These are phyloP conservation scores for Hormaphis cornu DNA, from an alignment of 1,140 invertebrate species.

Conservation along the genomic window DNA sequence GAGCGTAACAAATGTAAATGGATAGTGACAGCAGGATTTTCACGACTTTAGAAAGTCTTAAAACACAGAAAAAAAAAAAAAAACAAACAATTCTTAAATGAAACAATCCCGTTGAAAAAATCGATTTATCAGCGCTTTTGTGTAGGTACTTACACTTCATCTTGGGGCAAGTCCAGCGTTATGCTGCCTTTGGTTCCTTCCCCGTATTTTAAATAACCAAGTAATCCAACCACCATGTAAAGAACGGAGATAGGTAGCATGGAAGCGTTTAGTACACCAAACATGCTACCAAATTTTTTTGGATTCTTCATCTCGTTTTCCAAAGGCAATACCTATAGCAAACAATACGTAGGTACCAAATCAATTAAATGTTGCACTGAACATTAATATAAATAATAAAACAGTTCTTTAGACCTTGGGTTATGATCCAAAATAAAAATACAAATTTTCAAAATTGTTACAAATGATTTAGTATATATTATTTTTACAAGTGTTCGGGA, in stretches of 20 bases:
- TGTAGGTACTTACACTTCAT: conserved; percentile 49
- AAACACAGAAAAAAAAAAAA: conserved; percentile 39
- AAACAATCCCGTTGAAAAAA: too few species aligned
- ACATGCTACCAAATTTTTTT: conserved; percentile 54
- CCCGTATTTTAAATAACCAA: conserved; percentile 74
- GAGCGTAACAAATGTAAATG: conserved; percentile 72
- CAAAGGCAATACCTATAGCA: conserved; percentile 64
- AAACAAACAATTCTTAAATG: neutral
- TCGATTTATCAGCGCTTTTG: neutral
- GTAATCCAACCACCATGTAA: conserved; percentile 70
- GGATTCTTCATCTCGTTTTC: conserved; percentile 79
- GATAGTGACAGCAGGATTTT: conserved; percentile 66
- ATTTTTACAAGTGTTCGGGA: too few species aligned
- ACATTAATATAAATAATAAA: too few species aligned
- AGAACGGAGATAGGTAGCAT: conserved; percentile 64
- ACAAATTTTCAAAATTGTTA: too few species aligned
- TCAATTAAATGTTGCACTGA: too few species aligned
- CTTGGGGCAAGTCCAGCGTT: conserved; percentile 55
- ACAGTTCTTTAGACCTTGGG: too few species aligned
- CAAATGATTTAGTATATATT: too few species aligned
- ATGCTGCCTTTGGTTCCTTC: conserved; percentile 53
- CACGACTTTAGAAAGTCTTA: conserved; percentile 60
- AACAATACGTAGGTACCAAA: neutral
- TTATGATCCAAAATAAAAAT: too few species aligned
- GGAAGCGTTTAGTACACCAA: conserved; percentile 65